These are phyloP conservation scores for Iphiclides podalirius DNA, from an alignment of 2,888 invertebrate species.

Conservation along the genomic window DNA sequence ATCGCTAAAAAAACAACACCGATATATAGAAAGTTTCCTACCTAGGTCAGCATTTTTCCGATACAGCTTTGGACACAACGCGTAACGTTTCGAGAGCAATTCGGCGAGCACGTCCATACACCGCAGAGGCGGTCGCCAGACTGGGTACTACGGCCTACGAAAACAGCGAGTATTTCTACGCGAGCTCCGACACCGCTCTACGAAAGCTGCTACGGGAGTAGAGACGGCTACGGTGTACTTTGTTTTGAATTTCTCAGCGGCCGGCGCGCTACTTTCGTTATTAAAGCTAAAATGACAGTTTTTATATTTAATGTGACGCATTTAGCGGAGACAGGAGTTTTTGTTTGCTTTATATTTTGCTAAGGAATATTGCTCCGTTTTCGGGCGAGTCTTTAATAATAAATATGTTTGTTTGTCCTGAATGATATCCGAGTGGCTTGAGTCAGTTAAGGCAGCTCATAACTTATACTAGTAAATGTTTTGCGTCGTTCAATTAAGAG, in stretches of 20 bases:
- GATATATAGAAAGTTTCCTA: constrained; percentile 6
- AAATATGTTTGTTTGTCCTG: not conserved
- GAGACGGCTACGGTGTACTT: constrained; percentile 1
- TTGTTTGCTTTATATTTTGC: not conserved
- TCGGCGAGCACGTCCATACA: constrained; percentile 2
- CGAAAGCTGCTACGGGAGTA: constrained; percentile 3
- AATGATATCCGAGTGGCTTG: too few species aligned
- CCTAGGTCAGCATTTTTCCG: constrained; percentile 18
- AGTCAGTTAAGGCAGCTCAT: too few species aligned
- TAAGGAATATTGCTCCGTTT: not conserved
- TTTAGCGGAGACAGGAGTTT: not conserved
- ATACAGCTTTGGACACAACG: not conserved
- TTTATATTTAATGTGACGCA: not conserved
- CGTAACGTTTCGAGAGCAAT: constrained; percentile 1
- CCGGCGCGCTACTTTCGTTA: not conserved
- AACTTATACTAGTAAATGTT: too few species aligned
- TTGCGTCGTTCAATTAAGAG: too few species aligned
- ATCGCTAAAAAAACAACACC: not conserved
- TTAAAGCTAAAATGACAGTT: not conserved
- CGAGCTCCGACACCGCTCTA: not conserved
- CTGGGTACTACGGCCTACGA: constrained; percentile 1
- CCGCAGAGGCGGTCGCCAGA: constrained; percentile 1
- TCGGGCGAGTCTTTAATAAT: not conserved
- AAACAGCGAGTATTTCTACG: constrained; percentile 10
- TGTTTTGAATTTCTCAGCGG: constrained; percentile 6